phyloP scores from a whole-genome alignment of 2,797 vertebrate genomes.

The Prunella strophiata region DNA sequence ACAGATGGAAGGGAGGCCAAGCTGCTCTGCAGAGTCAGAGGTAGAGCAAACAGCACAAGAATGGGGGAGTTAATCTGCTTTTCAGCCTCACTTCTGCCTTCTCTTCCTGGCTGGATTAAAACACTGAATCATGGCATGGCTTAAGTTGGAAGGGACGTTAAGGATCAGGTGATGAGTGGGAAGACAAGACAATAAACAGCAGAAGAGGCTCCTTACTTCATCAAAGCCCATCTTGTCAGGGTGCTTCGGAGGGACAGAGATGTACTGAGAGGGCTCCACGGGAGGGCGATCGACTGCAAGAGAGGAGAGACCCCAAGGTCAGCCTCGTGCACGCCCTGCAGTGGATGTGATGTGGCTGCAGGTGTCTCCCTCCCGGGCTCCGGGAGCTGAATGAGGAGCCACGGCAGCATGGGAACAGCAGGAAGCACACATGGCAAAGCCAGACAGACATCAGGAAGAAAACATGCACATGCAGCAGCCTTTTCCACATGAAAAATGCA shows the following conservation, averaged over 20 bases:
- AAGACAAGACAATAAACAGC: not conserved
- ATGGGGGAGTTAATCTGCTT: not conserved
- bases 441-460: not conserved
- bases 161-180: not conserved
- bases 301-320: conserved; percentile 3
- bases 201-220: conserved; percentile 80
- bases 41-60: not conserved
- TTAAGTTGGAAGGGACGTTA: not conserved
- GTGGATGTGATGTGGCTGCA: accelerated
- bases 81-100: not conserved
- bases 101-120: not conserved
- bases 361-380: not conserved
- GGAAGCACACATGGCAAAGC: not conserved
- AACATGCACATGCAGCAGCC: not conserved
- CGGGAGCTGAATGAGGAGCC: too few species aligned
- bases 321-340: not conserved
- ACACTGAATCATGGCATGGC: not conserved
- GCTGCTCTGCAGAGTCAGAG: not conserved
- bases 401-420: not conserved
- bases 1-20: not conserved
- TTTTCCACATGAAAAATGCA: not conserved
- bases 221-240: conserved; percentile 92
- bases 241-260: conserved; percentile 76
- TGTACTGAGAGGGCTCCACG: conserved; percentile 84
- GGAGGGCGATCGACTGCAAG: conserved; percentile 89